phyloP scores from a whole-genome alignment of 2,888 invertebrate species.

The Melanotus villosus region DNA sequence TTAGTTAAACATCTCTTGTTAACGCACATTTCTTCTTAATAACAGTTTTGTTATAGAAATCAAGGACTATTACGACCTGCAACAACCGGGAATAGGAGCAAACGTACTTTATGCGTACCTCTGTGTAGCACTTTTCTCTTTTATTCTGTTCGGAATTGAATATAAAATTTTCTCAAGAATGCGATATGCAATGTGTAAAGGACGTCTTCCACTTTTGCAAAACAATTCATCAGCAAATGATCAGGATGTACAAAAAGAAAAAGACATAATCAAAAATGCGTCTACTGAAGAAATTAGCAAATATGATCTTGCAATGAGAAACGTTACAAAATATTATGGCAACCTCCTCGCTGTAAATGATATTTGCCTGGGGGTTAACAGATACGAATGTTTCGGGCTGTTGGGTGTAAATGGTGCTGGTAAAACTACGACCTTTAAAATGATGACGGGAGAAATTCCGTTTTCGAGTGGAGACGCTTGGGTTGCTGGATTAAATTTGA shows the following conservation, averaged over 20 bases:
- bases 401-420: too few relatives aligned
- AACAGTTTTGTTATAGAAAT: too few relatives aligned
- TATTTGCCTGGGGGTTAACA: conserved; percentile 70
- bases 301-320: conserved; percentile 71
- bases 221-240: conserved; percentile 54
- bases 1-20: too few relatives aligned
- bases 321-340: conserved; percentile 82
- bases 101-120: conserved; percentile 78
- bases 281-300: not conserved
- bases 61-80: conserved; percentile 78
- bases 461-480: too few relatives aligned
- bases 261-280: conserved; percentile 67
- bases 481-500: too few relatives aligned
- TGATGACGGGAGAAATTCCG: too few relatives aligned
- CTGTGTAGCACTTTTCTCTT: conserved; percentile 72
- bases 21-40: too few relatives aligned
- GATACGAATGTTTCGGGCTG: conserved; percentile 84
- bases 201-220: conserved; percentile 75
- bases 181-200: too few relatives aligned
- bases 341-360: conserved; percentile 84
- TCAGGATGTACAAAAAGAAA: conserved; percentile 74
- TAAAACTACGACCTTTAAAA: too few relatives aligned
- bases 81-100: conserved; percentile 77
- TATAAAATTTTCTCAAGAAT: conserved; percentile 72
- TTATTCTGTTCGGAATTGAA: conserved; percentile 77